Base-by-base conservation (phyloP, 2,888 invertebrate genomes). In the Cerastis leucographa region DNA sequence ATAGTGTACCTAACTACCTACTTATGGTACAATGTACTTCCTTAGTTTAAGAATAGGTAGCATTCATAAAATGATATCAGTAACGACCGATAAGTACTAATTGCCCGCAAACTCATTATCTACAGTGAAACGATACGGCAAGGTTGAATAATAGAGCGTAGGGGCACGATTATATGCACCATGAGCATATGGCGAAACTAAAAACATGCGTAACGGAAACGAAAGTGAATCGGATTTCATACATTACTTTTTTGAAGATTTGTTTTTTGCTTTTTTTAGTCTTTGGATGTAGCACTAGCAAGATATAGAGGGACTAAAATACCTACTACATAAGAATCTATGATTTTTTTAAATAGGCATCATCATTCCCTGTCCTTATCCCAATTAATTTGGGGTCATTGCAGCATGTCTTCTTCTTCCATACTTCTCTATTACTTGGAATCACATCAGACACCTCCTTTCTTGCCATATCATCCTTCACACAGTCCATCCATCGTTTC, bases 111-210 rank as follows among this genome's bases (percentile, higher is more conserved):
- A 56, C 64, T 54, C 19, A 56, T 68, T 85, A 35, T 61, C 64
- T 42, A 54, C 64, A 74, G 59, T 64, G 66, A 49, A 83, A 72
- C 56, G 71, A 65, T 25, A 73, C 66, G 66, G 70, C 12, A 49
- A 59, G 22, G 67, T 65, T 73, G 65, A 12, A 74, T 82, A 77
- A 72, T 49, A 59, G 72, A 72, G 25, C 65, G 68, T 54, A 40
- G 62, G 70, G 76, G 42, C 65, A 71, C 54, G 76, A 84, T 85
- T 79, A 70, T 66, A 54, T 70, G 70, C 68, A 73, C 78, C 72
- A 81, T 70, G 73, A 69, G 69, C 78, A 72, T 46, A 54, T 49
- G 70, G 61, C 69, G 54, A 74, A 67, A 68, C 73, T 62, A 76
- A 74, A 71, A 19, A 74, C 68, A 79, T 42, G 67, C 71, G 68